Percentiles rank a stretch among this genome's conserved stretches.
Evolutionary conservation across 1,140 invertebrate species (phyloP).

Genomic region (Protaetia brevitarsis): DNA sequence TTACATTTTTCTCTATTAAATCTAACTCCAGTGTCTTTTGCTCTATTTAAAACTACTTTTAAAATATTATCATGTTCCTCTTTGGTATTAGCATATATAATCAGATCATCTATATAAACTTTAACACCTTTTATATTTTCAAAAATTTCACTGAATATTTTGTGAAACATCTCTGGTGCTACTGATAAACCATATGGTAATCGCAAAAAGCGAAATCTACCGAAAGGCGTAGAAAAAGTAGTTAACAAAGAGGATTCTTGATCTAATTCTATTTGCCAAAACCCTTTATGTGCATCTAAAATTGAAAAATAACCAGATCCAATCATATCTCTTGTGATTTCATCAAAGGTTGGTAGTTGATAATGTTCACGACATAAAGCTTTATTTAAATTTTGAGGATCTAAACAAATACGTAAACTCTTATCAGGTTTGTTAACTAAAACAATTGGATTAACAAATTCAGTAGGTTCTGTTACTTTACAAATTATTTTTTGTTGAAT

Average conservation of each 20-base stretch:
- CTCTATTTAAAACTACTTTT: slow-evolving; percentile 39
- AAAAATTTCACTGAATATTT: slow-evolving; percentile 34
- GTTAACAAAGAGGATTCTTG: slow-evolving; percentile 32
- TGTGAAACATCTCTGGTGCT: slow-evolving; percentile 44
- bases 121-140: slow-evolving; percentile 39
- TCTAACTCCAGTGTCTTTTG: slow-evolving; percentile 37
- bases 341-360: slow-evolving; percentile 47
- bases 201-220: slow-evolving; percentile 40
- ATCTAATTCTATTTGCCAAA: slow-evolving; percentile 37
- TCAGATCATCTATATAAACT: slow-evolving; percentile 46
- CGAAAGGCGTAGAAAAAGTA: slow-evolving; percentile 37
- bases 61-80: slow-evolving; percentile 43
- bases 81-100: slow-evolving; percentile 36
- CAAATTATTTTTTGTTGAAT: slow-evolving; percentile 39
- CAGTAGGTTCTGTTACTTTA: slow-evolving; percentile 43
- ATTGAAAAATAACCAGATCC: slow-evolving; percentile 46
- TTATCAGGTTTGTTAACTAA: slow-evolving; percentile 45
- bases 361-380: slow-evolving; percentile 46
- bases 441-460: slow-evolving; percentile 50
- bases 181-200: slow-evolving; percentile 44
- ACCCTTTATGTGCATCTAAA: slow-evolving; percentile 47
- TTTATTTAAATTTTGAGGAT: slow-evolving; percentile 52
- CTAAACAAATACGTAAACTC: slow-evolving; percentile 50
- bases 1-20: slow-evolving; percentile 46
- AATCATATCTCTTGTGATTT: slow-evolving; percentile 42